Conservation (phyloP, 1,140 invertebrate species). For the Eciton burchellii region DNA sequence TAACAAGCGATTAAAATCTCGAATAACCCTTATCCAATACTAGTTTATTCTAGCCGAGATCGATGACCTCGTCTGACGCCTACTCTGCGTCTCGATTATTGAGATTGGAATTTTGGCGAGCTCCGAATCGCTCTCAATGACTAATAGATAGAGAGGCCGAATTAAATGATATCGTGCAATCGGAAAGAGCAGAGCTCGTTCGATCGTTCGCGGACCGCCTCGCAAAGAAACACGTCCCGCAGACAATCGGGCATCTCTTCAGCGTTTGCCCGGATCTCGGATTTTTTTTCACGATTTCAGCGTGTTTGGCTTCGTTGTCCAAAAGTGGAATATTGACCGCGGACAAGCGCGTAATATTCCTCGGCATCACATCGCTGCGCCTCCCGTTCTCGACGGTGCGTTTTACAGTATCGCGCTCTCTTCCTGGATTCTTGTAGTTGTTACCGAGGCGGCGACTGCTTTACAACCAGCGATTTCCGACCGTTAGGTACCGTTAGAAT, state of each 20-base stretch:
- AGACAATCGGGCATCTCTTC: no score
- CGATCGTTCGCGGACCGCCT: no score
- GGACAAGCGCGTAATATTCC: constrained; percentile 32
- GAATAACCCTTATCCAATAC: constrained; percentile 23
- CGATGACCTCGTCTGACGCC: constrained; percentile 22
- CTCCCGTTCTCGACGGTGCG: constrained; percentile 30
- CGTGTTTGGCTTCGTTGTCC: background rate
- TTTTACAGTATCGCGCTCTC: constrained; percentile 34
- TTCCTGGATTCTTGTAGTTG: constrained; percentile 66
- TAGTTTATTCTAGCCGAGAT: constrained; percentile 35
- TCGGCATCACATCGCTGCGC: constrained; percentile 24
- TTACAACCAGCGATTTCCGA: constrained; percentile 73
- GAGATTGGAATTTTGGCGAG: background rate
- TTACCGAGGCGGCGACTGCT: constrained; percentile 63
- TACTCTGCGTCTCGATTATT: background rate
- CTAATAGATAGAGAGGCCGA: background rate
- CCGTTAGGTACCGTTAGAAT: constrained; percentile 79
- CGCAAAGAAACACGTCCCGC: no score
- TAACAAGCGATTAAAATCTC: constrained; percentile 18
- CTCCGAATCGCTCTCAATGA: background rate
- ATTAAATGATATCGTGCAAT: background rate
- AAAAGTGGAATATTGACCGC: constrained; percentile 13
- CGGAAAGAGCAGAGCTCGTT: background rate
- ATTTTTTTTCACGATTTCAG: background rate
- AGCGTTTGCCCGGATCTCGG: no score